These are phyloP conservation scores for Scarus forsteni DNA, from an alignment of 2,797 vertebrate genomes.

Conservation along the genomic window DNA sequence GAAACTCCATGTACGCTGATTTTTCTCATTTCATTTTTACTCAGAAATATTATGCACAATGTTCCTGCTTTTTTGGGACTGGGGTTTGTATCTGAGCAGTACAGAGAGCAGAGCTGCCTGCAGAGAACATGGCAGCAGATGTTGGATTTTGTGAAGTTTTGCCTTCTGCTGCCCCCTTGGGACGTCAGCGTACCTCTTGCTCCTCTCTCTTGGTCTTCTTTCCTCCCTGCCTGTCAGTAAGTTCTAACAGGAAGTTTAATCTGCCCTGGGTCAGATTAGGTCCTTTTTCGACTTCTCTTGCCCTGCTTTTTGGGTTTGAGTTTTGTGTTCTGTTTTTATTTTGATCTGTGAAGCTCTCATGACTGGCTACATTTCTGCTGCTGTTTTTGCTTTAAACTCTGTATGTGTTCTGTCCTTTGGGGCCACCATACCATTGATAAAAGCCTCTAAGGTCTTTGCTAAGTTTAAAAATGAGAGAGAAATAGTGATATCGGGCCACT, in stretches of 20 bases:
- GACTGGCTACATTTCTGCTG: slow-evolving; percentile 6
- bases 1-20: no score
- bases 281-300: slow-evolving; percentile 11
- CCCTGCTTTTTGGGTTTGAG: slow-evolving; percentile 23
- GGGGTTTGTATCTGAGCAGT: slow-evolving; percentile 17
- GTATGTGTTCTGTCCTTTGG: slow-evolving; percentile 29
- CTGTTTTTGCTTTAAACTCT: slow-evolving; percentile 21
- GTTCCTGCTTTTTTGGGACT: no score
- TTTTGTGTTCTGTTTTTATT: neutral
- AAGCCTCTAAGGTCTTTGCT: no score
- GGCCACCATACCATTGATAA: neutral
- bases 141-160: slow-evolving; percentile 47
- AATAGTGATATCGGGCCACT: neutral
- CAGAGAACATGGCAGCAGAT: slow-evolving; percentile 49
- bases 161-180: slow-evolving; percentile 65
- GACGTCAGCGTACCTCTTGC: slow-evolving; percentile 48
- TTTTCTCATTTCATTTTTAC: no score
- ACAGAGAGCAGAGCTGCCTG: slow-evolving; percentile 19
- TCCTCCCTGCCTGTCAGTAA: slow-evolving; percentile 55
- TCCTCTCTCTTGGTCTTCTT: slow-evolving; percentile 44
- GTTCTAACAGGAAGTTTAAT: slow-evolving; percentile 38
- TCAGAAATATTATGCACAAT: no score
- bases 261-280: slow-evolving; percentile 46
- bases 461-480: slow-evolving; percentile 5
- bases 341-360: slow-evolving; percentile 15